Conservation (phyloP, 2,113 vertebrate species). For the Ciconia boyciana region DNA sequence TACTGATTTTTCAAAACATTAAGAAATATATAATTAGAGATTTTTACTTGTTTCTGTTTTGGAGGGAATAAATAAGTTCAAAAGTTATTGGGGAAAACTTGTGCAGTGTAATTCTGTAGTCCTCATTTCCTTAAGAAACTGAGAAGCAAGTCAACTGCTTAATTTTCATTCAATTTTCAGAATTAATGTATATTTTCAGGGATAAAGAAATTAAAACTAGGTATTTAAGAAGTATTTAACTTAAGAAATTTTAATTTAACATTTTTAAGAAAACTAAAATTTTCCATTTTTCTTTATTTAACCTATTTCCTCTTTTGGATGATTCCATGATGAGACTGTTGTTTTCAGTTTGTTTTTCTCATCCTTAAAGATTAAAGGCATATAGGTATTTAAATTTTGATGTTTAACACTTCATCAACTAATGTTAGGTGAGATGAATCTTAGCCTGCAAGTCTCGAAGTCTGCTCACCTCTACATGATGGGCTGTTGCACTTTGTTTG, state of each 20-base stretch:
- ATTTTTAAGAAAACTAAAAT: neutral
- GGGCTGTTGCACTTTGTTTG: neutral
- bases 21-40: neutral
- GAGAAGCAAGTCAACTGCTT: neutral
- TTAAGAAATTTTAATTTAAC: neutral
- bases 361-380: neutral
- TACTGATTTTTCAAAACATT: neutral
- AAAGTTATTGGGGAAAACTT: neutral
- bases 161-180: neutral
- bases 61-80: neutral
- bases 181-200: neutral
- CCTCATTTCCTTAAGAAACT: neutral
- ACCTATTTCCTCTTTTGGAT: neutral
- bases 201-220: neutral
- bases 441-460: neutral
- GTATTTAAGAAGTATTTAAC: neutral
- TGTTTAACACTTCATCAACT: neutral
- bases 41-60: neutral
- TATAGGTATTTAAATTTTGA: neutral
- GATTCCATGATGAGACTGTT: neutral
- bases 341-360: neutral
- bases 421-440: neutral
- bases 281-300: neutral
- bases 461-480: neutral
- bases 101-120: neutral